Evolutionary conservation across 1,140 invertebrate genomes (phyloP).

Genomic region (Antheraea mylitta): DNA sequence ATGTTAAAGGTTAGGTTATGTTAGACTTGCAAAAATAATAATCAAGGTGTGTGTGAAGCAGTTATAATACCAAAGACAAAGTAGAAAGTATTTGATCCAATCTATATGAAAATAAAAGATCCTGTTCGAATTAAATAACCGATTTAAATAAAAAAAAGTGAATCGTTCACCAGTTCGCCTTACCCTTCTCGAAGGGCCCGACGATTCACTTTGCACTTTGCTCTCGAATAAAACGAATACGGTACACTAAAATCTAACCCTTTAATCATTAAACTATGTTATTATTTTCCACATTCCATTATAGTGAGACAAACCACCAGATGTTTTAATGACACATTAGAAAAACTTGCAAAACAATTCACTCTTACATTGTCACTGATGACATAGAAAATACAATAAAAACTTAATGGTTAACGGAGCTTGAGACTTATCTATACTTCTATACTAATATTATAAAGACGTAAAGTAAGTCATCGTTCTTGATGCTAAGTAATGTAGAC

Average conservation of each 20-base stretch:
- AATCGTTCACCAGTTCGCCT: background rate
- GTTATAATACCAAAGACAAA: too few species aligned
- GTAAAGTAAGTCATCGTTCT: too few species aligned
- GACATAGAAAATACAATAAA: background rate
- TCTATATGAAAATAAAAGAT: too few species aligned
- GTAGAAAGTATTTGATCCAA: too few species aligned
- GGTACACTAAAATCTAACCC: background rate
- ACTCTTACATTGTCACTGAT: background rate
- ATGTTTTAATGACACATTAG: too few species aligned
- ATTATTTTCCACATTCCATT: background rate
- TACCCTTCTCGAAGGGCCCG: background rate
- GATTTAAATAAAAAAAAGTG: background rate
- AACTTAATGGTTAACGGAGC: background rate
- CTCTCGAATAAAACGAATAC: background rate
- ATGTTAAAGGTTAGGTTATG: too few species aligned
- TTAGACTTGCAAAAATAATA: too few species aligned
- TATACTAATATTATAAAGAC: too few species aligned
- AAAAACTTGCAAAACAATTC: background rate
- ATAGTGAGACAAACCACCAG: background rate
- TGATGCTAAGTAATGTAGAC: too few species aligned
- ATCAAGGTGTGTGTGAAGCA: too few species aligned
- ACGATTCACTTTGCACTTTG: background rate
- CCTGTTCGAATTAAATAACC: too few species aligned
- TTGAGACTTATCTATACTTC: too few species aligned
- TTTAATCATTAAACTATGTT: background rate